A percentile compares a stretch with the other conserved stretches of the same genome.
Conservation (phyloP, 1,140 invertebrate genomes). For the Conus ventricosus region DNA sequence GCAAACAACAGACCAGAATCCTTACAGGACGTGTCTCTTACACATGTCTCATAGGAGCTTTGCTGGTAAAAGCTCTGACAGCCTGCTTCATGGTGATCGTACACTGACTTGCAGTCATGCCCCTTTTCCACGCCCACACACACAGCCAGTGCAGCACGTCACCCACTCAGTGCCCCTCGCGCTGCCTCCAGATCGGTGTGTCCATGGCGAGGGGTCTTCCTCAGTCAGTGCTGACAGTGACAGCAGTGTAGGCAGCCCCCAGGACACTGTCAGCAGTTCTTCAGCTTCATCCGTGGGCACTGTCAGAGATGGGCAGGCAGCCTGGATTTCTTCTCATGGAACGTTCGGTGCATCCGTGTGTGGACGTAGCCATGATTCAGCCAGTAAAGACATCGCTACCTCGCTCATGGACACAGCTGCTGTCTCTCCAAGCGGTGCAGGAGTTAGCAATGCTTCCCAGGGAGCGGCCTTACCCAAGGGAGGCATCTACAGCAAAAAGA, state of each 20-base stretch:
- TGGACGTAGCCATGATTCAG: background rate
- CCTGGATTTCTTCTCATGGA: background rate
- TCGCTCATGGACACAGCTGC: background rate
- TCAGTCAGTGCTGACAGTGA: background rate
- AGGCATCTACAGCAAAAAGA: background rate
- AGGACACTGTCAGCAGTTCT: background rate
- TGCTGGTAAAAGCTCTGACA: too few relatives aligned
- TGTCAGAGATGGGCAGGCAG: background rate
- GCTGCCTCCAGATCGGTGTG: background rate
- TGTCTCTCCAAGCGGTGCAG: background rate
- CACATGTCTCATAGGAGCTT: too few relatives aligned
- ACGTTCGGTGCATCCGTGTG: background rate
- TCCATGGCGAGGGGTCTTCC: background rate
- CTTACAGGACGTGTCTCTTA: too few relatives aligned
- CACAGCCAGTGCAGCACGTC: background rate
- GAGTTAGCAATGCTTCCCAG: background rate
- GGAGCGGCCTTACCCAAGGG: background rate
- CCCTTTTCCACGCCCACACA: too few relatives aligned
- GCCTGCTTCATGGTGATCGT: too few relatives aligned
- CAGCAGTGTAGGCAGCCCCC: background rate
- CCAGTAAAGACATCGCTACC: background rate
- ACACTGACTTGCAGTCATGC: too few relatives aligned
- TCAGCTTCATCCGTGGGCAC: constrained; percentile 23
- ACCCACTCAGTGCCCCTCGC: background rate
- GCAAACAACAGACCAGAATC: too few relatives aligned